A percentile compares a stretch with the other conserved stretches of the same genome.
Evolutionary conservation across 2,797 vertebrate genomes (phyloP).

Genomic region (Epinephelus coioides): DNA sequence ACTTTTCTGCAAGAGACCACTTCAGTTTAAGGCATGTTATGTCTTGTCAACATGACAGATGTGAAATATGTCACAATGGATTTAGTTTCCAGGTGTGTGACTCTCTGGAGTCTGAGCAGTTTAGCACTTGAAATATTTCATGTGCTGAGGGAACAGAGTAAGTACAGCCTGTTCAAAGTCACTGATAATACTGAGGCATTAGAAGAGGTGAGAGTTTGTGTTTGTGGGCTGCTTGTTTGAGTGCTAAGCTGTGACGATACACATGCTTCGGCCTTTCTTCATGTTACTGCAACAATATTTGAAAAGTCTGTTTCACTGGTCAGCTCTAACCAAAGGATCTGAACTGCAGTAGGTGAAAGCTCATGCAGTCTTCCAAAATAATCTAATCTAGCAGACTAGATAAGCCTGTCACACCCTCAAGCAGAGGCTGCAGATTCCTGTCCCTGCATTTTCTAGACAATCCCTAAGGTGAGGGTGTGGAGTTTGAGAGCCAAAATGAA

Average conservation of each 20-base stretch:
- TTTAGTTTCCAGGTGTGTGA: conserved; percentile 19
- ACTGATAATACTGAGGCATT: conserved; percentile 10
- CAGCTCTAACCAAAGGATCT: background rate
- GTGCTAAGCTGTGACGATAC: background rate
- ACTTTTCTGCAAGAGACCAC: background rate
- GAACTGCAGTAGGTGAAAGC: background rate
- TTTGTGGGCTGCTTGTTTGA: background rate
- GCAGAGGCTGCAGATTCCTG: conserved; percentile 11
- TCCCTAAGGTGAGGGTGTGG: conserved; percentile 45
- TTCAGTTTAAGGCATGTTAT: background rate
- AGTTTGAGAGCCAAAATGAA: background rate
- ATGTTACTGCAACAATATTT: background rate
- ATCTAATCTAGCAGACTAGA: conserved; percentile 2
- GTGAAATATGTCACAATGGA: background rate
- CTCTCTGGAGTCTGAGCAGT: conserved; percentile 32
- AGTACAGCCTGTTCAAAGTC: conserved; percentile 20
- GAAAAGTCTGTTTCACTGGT: background rate
- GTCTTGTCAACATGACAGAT: conserved; percentile 1
- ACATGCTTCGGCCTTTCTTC: background rate
- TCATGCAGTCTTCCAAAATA: conserved; percentile 3
- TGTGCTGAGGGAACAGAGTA: background rate
- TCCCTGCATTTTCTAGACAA: background rate
- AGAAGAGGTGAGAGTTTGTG: background rate
- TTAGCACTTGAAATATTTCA: background rate
- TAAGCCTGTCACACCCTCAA: conserved; percentile 18